These are phyloP conservation scores for Ceyx margarethae DNA, from an alignment of 2,113 vertebrate species.

Conservation along the genomic window DNA sequence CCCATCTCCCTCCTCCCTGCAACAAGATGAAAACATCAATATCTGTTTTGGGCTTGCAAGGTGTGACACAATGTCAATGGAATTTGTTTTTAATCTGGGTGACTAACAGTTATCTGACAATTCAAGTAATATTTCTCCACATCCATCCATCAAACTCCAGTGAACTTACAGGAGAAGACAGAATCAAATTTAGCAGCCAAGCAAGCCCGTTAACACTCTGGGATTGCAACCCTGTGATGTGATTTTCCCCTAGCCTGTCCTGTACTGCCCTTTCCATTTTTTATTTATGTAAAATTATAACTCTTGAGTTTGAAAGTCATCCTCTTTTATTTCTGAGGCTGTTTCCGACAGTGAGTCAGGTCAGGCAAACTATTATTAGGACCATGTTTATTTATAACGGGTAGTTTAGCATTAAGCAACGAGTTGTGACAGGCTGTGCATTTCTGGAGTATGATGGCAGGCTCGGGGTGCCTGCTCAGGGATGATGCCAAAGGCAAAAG, in stretches of 20 bases:
- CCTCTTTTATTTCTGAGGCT: slow-evolving; percentile 46
- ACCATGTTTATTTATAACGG: slow-evolving; percentile 71
- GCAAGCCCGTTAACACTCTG: slow-evolving; percentile 14
- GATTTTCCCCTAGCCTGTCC: background rate
- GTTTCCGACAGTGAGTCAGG: slow-evolving; percentile 54
- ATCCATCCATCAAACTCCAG: slow-evolving; percentile 17
- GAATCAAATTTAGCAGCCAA: slow-evolving; percentile 6
- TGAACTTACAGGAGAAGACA: background rate
- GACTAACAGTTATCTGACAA: slow-evolving; percentile 60
- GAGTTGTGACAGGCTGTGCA: slow-evolving; percentile 27
- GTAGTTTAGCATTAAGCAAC: slow-evolving; percentile 57
- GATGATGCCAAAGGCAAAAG: background rate
- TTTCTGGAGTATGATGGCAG: slow-evolving; percentile 14
- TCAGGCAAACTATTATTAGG: slow-evolving; percentile 70
- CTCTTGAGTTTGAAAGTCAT: slow-evolving; percentile 42
- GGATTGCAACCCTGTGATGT: background rate
- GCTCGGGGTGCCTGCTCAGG: background rate
- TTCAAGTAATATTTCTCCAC: slow-evolving; percentile 43
- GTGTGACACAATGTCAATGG: slow-evolving; percentile 43
- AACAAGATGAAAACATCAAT: slow-evolving; percentile 55
- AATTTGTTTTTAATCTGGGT: slow-evolving; percentile 52
- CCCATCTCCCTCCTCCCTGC: slow-evolving; percentile 24
- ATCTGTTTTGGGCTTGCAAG: slow-evolving; percentile 31
- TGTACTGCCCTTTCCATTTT: slow-evolving; percentile 43
- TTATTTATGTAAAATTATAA: slow-evolving; percentile 36